Evolutionary conservation across 2,797 vertebrate genomes (phyloP), one percentile per base, ranked within the genome.

Genomic region (Premnoplex brunnescens): DNA sequence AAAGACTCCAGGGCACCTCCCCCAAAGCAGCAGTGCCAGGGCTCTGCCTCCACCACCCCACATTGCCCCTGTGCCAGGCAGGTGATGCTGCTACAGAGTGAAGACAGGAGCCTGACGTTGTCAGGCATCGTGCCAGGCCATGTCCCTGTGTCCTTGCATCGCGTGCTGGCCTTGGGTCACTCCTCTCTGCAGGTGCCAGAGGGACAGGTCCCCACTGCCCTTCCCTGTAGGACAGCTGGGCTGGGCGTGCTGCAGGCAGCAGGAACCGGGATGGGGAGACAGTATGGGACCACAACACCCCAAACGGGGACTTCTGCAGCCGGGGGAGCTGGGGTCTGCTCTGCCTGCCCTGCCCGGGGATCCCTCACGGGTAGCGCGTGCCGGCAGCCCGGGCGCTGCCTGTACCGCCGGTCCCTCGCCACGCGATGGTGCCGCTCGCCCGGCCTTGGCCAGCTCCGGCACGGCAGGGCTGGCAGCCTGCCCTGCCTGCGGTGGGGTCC

Each of bases 381-480:
- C 26, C 22, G 6, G 44, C 32, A 52, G 51, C 37, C 24, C 11
- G 5, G 14, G 11, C 9, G 18, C 75, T 32, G 60, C 74, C 67
- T 95, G 88, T 37, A 68, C 39, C 44, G 49, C 52, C 64, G 1
- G 20, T 9, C 0, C 0, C 37, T 81, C 49, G 84, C 96, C 96
- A 84, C 95, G 80, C 80, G 96, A 10, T 96, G 96, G 95, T 22
- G 93, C 96, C 88, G 34, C 88, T 82, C 63, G 43, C 94, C 93
- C 76, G 76, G 43, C 34, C 71, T 74, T 81, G 36, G 83, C 59
- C 74, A 6, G 64, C 89, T 66, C 82, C 23, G 43, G 73, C 12
- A 0, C 49, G 44, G 46, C 56, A 1, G 72, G 19, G 43, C 74
- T 59, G 68, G 67, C 72, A 23, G 8, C 48, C 36, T 7, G 82